phyloP scores from a whole-genome alignment of 2,888 invertebrate genomes.

The Dromius quadrimaculatus region DNA sequence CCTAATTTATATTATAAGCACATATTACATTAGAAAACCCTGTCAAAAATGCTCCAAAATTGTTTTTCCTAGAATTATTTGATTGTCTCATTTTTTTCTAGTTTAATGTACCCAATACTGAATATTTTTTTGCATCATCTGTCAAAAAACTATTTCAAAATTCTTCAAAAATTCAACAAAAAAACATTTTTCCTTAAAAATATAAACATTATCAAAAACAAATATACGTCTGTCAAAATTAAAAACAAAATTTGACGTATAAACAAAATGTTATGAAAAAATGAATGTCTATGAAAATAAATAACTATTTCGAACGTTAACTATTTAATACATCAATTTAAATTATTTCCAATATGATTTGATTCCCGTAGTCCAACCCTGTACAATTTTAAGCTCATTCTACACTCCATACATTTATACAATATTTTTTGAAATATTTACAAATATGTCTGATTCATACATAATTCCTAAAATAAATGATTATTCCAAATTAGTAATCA shows the following conservation, averaged over 20 bases:
- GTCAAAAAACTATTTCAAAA: neutral
- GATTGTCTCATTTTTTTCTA: too few relatives aligned
- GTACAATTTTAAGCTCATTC: too few relatives aligned
- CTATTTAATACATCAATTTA: too few relatives aligned
- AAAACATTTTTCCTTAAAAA: neutral
- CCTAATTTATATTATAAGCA: neutral
- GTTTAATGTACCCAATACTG: too few relatives aligned
- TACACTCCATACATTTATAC: too few relatives aligned
- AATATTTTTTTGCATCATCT: neutral
- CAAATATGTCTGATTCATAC: too few relatives aligned
- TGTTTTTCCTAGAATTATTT: neutral
- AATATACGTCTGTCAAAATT: neutral
- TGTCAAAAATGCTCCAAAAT: neutral
- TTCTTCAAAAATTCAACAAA: neutral
- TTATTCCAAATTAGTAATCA: too few relatives aligned
- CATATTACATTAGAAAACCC: too few relatives aligned
- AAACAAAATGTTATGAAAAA: neutral
- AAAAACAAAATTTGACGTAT: conserved; percentile 2
- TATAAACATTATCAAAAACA: conserved; percentile 2
- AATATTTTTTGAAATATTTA: too few relatives aligned
- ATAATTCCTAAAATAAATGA: too few relatives aligned
- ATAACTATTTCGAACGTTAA: neutral
- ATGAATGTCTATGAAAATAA: conserved; percentile 10
- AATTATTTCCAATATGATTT: too few relatives aligned
- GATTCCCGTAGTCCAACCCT: too few relatives aligned